Evolutionary conservation across 2,888 invertebrate species (phyloP), one percentile per base, ranked within the genome.

Genomic region (Enchytraeus crypticus): DNA sequence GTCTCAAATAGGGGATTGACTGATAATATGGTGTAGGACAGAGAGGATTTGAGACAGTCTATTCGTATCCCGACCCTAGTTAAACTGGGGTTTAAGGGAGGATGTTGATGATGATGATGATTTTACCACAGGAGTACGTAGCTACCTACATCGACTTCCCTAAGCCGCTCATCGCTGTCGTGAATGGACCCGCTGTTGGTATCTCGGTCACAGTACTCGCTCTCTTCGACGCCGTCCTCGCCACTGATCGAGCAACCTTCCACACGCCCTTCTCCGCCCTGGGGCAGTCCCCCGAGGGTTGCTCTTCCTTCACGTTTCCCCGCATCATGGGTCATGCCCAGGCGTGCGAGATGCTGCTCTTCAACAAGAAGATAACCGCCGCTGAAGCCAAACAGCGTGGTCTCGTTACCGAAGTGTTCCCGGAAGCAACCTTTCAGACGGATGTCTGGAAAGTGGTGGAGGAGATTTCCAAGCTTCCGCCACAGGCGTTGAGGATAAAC

Each of bases 111-210:
- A n/a, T n/a, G n/a, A n/a, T n/a, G n/a, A n/a, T n/a, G n/a, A n/a
- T 5, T 29, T 43, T 30, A 2, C 30, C 14, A 61, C 85, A 85
- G 70, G 80, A 84, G 5, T 88, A 88, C 80, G 83, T 92, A 2
- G 81, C 84, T 62, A 83, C 88, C 0, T 86, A 92, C 69, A 89
- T 93, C 66, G 85, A 86, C 68, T 92, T 90, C 77, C 89, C 90
- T 0, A 98, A 97, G 80, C 80, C 92, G 38, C 76, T 97, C 49
- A 83, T 96, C 65, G 89, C 88, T 18, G 81, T 93, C 61, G 87
- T 96, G 0, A 95, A 97, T 83, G 97, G 97, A 1, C 93, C 93
- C 47, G 91, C 92, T 18, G 85, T 96, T 69, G 97, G 97, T 30
- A 87, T 97, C 69, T 87, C 87, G 47, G 87, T 87, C 2, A 96